Base-by-base conservation (phyloP, 2,113 vertebrate species). In the Ciconia maguari region DNA sequence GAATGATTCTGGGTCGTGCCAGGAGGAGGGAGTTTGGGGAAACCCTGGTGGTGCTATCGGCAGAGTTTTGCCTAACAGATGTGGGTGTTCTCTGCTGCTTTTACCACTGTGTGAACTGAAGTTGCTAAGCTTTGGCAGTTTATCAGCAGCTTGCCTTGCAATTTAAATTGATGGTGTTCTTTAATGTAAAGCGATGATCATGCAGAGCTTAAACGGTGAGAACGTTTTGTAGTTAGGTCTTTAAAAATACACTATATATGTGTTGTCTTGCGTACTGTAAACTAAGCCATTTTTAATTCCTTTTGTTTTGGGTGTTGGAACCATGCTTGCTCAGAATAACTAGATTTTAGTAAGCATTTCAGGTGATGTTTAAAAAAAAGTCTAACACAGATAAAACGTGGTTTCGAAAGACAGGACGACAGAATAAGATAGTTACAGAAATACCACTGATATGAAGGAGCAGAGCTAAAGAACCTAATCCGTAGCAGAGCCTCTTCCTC, bases 21-120 rank as follows among this genome's bases (percentile, higher is more conserved):
- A 15, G 69, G 27, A 81, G 49, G 14, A 78, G 13, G 11, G 24
- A 61, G 7, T 64, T 26, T 49, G 69, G 55, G 16, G 48, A 57
- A 81, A 29, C 9, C 7, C 32, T 26, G 14, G 16, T 0, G 2
- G 6, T 51, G 49, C 62, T 51, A 4, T 64, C 1, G 0, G n/a
- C 52, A 55, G 25, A 14, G 16, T 12, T 78, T 87, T 89, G 19
- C 52, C 16, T 20, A 7, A 36, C 18, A 18, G 14, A 11, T 8
- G 24, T 8, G 17, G 34, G 83, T 83, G 60, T 10, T 93, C 17
- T 83, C n/a, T 65, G 34, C 16, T 82, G 58, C 32, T 65, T 80
- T 92, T 90, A 49, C 19, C 2, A 1, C 11, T 32, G 1, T 10
- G 30, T 61, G 65, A 83, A 9, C 10, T 79, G 66, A 58, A 44